phyloP scores from a whole-genome alignment of 2,888 invertebrate genomes.

The Scrobipalpa costella region DNA sequence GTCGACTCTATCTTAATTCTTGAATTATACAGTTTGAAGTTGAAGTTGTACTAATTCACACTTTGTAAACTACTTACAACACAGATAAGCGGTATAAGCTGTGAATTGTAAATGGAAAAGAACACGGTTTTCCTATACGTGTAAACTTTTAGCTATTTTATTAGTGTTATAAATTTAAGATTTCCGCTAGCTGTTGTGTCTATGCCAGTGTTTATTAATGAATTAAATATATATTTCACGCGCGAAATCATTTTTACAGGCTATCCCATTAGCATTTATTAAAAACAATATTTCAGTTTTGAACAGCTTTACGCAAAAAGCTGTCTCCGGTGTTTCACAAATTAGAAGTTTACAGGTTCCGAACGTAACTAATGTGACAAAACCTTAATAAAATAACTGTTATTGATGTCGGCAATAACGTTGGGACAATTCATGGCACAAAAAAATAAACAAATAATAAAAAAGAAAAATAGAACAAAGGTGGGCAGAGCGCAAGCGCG shows the following conservation, averaged over 20 bases:
- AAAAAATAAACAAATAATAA: constrained; percentile 13
- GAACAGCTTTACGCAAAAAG: neutral
- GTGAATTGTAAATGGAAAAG: constrained; percentile 9
- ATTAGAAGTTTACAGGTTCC: constrained; percentile 6
- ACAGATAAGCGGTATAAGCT: constrained; percentile 16
- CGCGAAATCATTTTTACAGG: neutral
- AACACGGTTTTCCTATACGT: constrained; percentile 11
- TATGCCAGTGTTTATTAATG: constrained; percentile 3
- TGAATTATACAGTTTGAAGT: constrained; percentile 18
- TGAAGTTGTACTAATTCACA: constrained; percentile 17
- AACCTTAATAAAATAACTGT: constrained; percentile 16
- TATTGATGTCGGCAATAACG: constrained; percentile 28
- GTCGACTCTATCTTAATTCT: constrained; percentile 17
- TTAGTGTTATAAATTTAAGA: constrained; percentile 9
- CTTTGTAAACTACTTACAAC: constrained; percentile 18
- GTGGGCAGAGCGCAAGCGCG: constrained; percentile 32
- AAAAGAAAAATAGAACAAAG: constrained; percentile 25
- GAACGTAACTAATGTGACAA: neutral
- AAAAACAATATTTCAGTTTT: too few relatives aligned
- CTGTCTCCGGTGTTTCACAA: constrained; percentile 10
- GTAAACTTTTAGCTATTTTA: constrained; percentile 6
- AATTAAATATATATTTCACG: neutral
- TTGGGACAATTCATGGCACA: constrained; percentile 25
- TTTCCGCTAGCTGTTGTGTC: constrained; percentile 4
- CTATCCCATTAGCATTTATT: neutral